Base-by-base conservation (phyloP, 1,140 invertebrate genomes). In the Drosophila seguyi region DNA sequence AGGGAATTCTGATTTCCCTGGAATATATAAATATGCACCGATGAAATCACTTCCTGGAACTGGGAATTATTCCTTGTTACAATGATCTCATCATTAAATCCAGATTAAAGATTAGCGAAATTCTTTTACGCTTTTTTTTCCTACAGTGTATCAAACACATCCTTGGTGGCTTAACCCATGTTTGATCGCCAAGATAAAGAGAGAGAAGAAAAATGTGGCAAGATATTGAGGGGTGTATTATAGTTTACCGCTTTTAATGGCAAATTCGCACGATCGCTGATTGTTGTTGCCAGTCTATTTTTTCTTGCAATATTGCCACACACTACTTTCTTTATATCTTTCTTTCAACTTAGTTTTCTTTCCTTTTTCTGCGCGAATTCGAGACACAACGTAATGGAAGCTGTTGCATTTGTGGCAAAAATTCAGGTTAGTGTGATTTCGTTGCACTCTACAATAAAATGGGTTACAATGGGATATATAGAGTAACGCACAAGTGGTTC, bases 371-470 rank as follows among this genome's bases (percentile, higher is more conserved):
- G 27, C 47, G 62, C 71, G 75, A 83, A 79, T 86, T 79, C 53
- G 66, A 81, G 75, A 81, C 71, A 62, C 59, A 65, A 63, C 75
- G 79, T 71, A 74, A 71, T 81, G 73, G 82, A 78, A 71, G 85
- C 85, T 90, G 81, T 61, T 66, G 73, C 85, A 68, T 90, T 88
- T 90, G 83, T 75, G 85, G 77, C 69, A 75, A 55, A 55, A 88
- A 88, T 90, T 78, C 85, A 88, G 85, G 85, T 88, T 88, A 88
- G 85, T 88, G 76, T 90, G 85, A 81, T 90, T 85, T 90, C 79
- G 81, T 79, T 77, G 75, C 81, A 78, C 68, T 81, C 34, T 38
- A 55, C 34, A 55, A 75, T 66, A 72, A 86, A 88, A 88, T 88
- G 77, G 84, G 85, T 85, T 79, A 72, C 66, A 79, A 72, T 79